A percentile compares a stretch with the other conserved stretches of the same genome.
Evolutionary conservation across 2,888 invertebrate genomes (phyloP).

Genomic region (Phalera bucephala): DNA sequence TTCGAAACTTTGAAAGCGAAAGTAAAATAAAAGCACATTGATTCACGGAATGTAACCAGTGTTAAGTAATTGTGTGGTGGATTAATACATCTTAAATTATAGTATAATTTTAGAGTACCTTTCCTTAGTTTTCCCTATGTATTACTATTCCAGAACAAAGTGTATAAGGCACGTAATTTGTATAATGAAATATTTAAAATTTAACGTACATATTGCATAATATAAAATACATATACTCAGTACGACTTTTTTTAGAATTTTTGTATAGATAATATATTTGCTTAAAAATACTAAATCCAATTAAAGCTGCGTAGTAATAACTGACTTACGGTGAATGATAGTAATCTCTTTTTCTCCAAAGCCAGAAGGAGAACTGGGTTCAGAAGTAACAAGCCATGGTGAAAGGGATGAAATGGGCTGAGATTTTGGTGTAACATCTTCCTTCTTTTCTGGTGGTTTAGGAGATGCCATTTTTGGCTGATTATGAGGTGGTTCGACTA

Average conservation of each 20-base stretch:
- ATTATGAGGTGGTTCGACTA: constrained; percentile 69
- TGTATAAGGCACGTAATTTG: constrained; percentile 39
- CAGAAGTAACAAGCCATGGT: constrained; percentile 92
- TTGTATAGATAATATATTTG: too few species aligned
- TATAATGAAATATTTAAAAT: constrained; percentile 41
- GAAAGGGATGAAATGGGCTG: constrained; percentile 87
- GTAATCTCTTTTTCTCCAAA: constrained; percentile 86
- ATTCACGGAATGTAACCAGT: constrained; percentile 5
- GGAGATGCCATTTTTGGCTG: constrained; percentile 62
- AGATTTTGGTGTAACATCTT: constrained; percentile 77
- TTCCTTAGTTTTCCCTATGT: constrained; percentile 3
- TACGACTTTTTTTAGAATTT: not conserved
- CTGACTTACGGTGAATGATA: constrained; percentile 91
- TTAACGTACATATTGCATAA: not conserved
- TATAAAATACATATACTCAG: not conserved
- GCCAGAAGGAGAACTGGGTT: constrained; percentile 85
- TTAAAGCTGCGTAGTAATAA: constrained; percentile 92
- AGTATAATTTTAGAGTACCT: constrained; percentile 9
- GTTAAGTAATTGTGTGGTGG: constrained; percentile 2
- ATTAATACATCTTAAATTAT: constrained; percentile 12
- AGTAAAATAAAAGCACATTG: constrained; percentile 21
- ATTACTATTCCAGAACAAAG: constrained; percentile 10
- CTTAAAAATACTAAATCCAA: not conserved
- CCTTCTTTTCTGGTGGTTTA: constrained; percentile 78
- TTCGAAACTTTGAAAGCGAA: constrained; percentile 67